Evolutionary conservation across 23 tunicate species (phyloP).

Genomic region (Ascidia mentula): DNA sequence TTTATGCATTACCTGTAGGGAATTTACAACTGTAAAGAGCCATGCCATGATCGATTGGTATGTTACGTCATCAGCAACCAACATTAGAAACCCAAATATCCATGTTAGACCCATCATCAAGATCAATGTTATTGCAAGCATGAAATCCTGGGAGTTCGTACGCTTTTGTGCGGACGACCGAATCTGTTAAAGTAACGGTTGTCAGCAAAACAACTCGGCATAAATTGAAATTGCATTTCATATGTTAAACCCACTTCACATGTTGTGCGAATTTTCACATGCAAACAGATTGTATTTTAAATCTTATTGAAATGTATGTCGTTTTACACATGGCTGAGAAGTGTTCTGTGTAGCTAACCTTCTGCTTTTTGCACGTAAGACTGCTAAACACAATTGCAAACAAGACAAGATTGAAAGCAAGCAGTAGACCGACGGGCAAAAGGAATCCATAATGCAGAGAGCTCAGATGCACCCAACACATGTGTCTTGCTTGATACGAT

Average conservation of each 20-base stretch:
- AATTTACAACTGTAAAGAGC: slow-evolving; percentile 39
- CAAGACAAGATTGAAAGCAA: not conserved
- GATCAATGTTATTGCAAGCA: slow-evolving; percentile 38
- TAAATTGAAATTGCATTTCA: not conserved
- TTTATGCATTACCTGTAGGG: slow-evolving; percentile 64
- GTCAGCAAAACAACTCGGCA: not conserved
- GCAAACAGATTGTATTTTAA: too few species aligned
- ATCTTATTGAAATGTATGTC: not conserved
- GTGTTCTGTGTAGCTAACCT: too few species aligned
- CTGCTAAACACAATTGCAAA: not conserved
- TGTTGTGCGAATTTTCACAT: not conserved
- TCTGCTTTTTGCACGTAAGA: not conserved
- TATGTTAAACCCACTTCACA: not conserved
- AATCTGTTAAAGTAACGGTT: too few species aligned
- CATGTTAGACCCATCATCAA: slow-evolving; percentile 66
- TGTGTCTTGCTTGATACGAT: not conserved
- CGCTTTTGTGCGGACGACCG: not conserved
- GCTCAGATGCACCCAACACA: slow-evolving; percentile 1
- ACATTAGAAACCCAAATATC: slow-evolving; percentile 60
- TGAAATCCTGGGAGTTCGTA: slow-evolving; percentile 23
- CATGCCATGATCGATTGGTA: slow-evolving; percentile 18
- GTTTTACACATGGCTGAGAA: too few species aligned
- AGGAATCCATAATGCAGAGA: not conserved
- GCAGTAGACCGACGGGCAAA: not conserved
- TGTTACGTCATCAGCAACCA: slow-evolving; percentile 26